phyloP scores from a whole-genome alignment of 2,888 invertebrate genomes.

The Cheilosia vulpina region DNA sequence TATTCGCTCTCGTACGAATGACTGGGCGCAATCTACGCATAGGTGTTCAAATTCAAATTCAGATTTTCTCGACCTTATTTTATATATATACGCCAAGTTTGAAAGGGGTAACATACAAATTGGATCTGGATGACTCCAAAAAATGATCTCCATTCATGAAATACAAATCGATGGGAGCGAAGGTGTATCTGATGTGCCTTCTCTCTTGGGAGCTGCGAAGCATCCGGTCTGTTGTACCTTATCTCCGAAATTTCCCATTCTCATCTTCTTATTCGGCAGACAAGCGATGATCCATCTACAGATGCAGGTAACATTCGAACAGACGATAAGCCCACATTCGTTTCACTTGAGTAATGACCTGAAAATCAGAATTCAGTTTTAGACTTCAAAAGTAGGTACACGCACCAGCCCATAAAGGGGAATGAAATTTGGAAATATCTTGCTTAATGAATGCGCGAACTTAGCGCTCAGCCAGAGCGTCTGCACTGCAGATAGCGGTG shows the following conservation, averaged over 20 bases:
- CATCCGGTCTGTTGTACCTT: slow-evolving; percentile 66
- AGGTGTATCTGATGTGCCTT: slow-evolving; percentile 28
- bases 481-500: background rate
- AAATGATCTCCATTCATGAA: slow-evolving; percentile 68
- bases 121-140: slow-evolving; percentile 13
- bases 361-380: slow-evolving; percentile 50
- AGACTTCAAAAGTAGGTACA: background rate
- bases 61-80: slow-evolving; percentile 1
- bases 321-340: slow-evolving; percentile 66
- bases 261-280: slow-evolving; percentile 57
- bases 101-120: background rate
- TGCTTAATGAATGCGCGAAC: slow-evolving; percentile 53
- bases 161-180: slow-evolving; percentile 41
- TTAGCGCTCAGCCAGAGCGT: slow-evolving; percentile 27
- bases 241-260: slow-evolving; percentile 55
- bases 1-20: background rate
- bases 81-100: slow-evolving; percentile 14
- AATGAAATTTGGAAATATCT: slow-evolving; percentile 9
- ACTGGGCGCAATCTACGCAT: background rate
- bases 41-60: slow-evolving; percentile 22
- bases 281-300: slow-evolving; percentile 59
- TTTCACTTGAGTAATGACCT: slow-evolving; percentile 73
- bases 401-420: slow-evolving; percentile 8
- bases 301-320: slow-evolving; percentile 49
- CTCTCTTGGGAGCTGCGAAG: slow-evolving; percentile 54